Evolutionary conservation across 1,140 invertebrate genomes (phyloP).

Genomic region (Rhizoglyphus robini): DNA sequence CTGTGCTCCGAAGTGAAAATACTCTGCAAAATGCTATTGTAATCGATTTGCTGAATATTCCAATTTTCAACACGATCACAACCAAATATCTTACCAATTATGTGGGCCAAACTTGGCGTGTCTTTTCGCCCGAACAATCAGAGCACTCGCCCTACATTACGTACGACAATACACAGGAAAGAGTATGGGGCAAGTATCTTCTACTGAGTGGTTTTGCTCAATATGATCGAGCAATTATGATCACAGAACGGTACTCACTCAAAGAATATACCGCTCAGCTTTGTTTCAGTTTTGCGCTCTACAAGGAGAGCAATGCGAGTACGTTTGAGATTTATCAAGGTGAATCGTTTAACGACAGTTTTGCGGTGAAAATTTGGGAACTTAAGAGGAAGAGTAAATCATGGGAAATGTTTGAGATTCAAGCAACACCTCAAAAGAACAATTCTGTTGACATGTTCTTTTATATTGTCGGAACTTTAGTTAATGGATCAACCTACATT

Average conservation of each 20-base stretch:
- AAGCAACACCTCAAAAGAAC: background rate
- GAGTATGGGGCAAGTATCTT: background rate
- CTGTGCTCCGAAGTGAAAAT: too few relatives aligned
- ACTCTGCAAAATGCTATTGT: too few relatives aligned
- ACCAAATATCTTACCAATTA: background rate
- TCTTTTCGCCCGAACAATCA: background rate
- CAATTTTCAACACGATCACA: background rate
- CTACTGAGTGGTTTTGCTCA: too few relatives aligned
- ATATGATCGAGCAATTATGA: background rate
- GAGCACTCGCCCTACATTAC: background rate
- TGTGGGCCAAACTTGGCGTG: background rate
- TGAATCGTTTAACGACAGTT: background rate
- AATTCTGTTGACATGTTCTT: conserved; percentile 26
- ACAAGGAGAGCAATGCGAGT: background rate
- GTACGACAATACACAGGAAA: background rate
- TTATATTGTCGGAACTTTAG: conserved; percentile 27
- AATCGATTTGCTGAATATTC: background rate
- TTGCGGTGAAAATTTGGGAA: conserved; percentile 2
- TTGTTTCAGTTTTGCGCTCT: background rate
- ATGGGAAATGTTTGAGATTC: conserved; percentile 17
- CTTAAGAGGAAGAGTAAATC: background rate
- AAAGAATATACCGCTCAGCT: background rate
- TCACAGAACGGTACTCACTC: background rate
- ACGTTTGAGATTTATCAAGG: conserved; percentile 12
- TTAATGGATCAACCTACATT: background rate